Conservation (phyloP, 1,140 invertebrate genomes). For the Ctenoplectra terminalis region DNA sequence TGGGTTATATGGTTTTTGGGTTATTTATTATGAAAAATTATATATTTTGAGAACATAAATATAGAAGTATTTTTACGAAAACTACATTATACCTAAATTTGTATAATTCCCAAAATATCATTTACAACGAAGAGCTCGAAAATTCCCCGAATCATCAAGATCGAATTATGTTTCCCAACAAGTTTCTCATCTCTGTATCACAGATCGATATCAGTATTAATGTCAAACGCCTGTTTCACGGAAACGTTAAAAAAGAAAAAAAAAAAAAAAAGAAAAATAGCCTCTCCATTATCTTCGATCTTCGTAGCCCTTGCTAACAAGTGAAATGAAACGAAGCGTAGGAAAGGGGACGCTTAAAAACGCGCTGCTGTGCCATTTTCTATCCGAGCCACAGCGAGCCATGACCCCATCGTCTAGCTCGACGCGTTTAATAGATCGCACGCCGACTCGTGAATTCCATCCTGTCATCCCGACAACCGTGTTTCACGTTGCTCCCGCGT, state of each 20-base stretch:
- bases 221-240: too few species aligned
- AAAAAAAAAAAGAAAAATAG: not conserved
- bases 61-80: too few species aligned
- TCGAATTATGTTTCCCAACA: too few species aligned
- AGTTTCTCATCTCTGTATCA: too few species aligned
- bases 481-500: slow-evolving; percentile 22
- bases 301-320: not conserved
- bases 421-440: slow-evolving; percentile 50
- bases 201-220: too few species aligned
- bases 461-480: slow-evolving; percentile 45
- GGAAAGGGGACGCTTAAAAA: slow-evolving; percentile 25
- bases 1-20: too few species aligned
- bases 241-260: not conserved
- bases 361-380: slow-evolving; percentile 28
- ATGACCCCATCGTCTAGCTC: slow-evolving; percentile 9
- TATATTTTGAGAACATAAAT: too few species aligned
- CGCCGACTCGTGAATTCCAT: slow-evolving; percentile 46
- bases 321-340: slow-evolving; percentile 15
- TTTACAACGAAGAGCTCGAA: too few species aligned
- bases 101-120: too few species aligned
- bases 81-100: too few species aligned
- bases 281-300: not conserved
- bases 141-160: too few species aligned
- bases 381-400: not conserved
- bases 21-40: too few species aligned